Evolutionary conservation across 2,797 vertebrate genomes (phyloP).

Genomic region (Tragelaphus oryx): DNA sequence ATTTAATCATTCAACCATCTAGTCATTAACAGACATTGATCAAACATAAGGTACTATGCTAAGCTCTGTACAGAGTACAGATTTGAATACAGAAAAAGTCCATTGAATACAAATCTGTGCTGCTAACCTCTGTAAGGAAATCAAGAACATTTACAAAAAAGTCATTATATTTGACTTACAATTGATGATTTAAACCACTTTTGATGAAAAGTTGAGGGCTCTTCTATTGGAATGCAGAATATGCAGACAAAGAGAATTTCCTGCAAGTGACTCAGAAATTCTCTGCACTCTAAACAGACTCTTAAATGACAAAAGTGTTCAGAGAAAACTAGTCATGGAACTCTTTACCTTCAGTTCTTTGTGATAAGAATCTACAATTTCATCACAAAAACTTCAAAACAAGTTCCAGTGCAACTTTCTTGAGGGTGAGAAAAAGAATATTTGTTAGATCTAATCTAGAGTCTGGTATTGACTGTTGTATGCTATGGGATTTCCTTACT

Average conservation of each 20-base stretch:
- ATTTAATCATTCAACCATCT: neutral
- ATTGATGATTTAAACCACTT: slow-evolving; percentile 32
- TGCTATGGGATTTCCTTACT: neutral
- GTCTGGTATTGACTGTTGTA: neutral
- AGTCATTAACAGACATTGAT: neutral
- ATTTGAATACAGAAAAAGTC: neutral
- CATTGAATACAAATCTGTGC: neutral
- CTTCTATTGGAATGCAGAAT: slow-evolving; percentile 55
- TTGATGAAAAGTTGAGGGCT: neutral
- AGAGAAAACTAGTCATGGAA: slow-evolving; percentile 22
- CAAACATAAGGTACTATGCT: neutral
- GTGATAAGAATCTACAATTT: slow-evolving; percentile 41
- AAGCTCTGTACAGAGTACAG: neutral
- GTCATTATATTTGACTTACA: neutral
- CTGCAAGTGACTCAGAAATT: slow-evolving; percentile 49
- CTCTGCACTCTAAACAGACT: slow-evolving; percentile 35
- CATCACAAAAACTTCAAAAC: slow-evolving; percentile 47
- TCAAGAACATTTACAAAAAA: neutral
- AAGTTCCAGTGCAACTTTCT: neutral
- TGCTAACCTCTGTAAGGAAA: slow-evolving; percentile 6
- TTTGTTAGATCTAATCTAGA: slow-evolving; percentile 29
- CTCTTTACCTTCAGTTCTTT: slow-evolving; percentile 31
- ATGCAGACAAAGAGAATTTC: slow-evolving; percentile 34
- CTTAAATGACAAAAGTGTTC: neutral
- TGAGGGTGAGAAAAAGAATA: neutral